Evolutionary conservation across 2,113 vertebrate species (phyloP).

Genomic region (Anhinga rufa): DNA sequence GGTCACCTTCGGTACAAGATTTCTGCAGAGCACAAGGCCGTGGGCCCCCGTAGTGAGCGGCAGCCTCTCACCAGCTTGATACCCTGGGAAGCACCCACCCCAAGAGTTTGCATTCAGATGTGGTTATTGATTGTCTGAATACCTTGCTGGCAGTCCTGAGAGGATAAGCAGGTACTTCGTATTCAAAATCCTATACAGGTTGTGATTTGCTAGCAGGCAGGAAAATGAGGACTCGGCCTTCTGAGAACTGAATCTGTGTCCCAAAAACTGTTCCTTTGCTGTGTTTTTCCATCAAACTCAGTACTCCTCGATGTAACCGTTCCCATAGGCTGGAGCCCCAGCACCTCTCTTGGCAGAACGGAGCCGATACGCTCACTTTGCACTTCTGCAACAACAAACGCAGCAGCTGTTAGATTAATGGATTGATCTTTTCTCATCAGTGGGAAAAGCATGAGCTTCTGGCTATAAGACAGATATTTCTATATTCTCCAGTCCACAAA

Average conservation of each 20-base stretch:
- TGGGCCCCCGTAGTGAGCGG: not conserved
- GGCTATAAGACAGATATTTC: not conserved
- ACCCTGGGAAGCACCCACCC: not conserved
- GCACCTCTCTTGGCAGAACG: not conserved
- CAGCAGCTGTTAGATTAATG: not conserved
- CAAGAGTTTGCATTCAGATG: not conserved
- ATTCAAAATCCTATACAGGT: not conserved
- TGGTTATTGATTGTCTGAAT: not conserved
- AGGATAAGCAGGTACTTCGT: not conserved
- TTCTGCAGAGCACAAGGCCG: not conserved
- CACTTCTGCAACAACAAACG: not conserved
- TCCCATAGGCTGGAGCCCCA: not conserved
- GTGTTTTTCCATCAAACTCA: not conserved
- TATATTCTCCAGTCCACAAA: not conserved
- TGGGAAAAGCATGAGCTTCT: not conserved
- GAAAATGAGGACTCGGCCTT: not conserved
- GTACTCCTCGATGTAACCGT: not conserved
- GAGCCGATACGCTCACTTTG: fast-evolving
- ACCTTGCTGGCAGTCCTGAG: not conserved
- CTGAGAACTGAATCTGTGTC: not conserved
- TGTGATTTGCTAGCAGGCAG: not conserved
- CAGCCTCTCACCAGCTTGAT: not conserved
- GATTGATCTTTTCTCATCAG: not conserved
- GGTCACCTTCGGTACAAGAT: fast-evolving
- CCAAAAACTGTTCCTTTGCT: not conserved